Base-by-base conservation (phyloP, 2,888 invertebrate species). In the Athrips mouffetella region DNA sequence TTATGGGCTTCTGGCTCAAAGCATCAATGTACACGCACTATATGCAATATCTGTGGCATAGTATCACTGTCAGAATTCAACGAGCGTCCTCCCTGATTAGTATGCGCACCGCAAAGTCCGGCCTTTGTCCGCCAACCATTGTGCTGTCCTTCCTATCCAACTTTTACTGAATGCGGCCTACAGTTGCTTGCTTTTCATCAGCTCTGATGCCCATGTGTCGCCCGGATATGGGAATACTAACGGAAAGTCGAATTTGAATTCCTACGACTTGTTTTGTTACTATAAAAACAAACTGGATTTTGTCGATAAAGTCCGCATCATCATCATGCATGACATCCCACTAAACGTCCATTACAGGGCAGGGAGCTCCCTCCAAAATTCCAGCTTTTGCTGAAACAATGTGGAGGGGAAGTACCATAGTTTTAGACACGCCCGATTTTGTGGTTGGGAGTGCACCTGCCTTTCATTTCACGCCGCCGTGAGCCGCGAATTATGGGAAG, bases 131-230 rank as follows among this genome's bases (percentile, higher is more conserved):
- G 62, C 56, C 67, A 67, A 70, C 74, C 73, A 85, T 86, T 86
- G 86, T 86, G 75, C 72, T n/a, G 61, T 65, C 71, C 63, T 62
- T 68, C 69, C 73, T 74, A 70, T 71, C 62, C 69, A 64, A 73
- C 69, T 80, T 81, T 79, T 75, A 74, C 74, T 68, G 70, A 66
- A 57, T 48, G 33, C 54, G 52, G 44, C 18, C 37, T 21, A 8
- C n/a, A 15, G 27, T 39, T 44, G 47, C 48, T 52, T 27, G 46
- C 41, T 45, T 47, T 50, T 47, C 44, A 45, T 49, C 30, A 35
- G 29, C 30, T 33, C 33, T 13, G 33, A 45, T 45, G 20, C 1
- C 16, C 33, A 15, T 23, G 33, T 10, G 25, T 16, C 13, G 29
- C 30, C 37, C 45, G 42, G 31, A 42, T 27, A 20, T 37, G 31